Base-by-base conservation (phyloP, 2,888 invertebrate species). In the Priocnemis perturbator region DNA sequence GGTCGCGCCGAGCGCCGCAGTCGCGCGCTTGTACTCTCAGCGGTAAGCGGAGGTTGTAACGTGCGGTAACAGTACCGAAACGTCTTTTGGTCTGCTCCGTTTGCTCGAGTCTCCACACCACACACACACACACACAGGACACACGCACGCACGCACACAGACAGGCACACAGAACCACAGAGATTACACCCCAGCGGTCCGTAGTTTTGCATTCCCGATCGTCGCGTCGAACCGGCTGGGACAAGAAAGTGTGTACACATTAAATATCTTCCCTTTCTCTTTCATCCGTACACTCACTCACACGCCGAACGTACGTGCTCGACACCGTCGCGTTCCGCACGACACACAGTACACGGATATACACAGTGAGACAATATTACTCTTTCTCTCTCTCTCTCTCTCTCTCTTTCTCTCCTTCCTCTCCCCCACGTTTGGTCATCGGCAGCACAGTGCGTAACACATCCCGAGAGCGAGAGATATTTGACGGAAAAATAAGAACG, bases 1-100 rank as follows among this genome's bases (percentile, higher is more conserved):
- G 79, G 79, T 73, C 74, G 77, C 81, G 76, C 71, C 72, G 76
- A 78, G 79, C 78, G 79, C 83, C 82, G 82, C 86, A 87, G 87
- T 87, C 85, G 85, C 85, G 86, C 85, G 86, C 83, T 84, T 85
- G 86, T 86, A 87, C 83, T 87, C 86, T 81, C 80, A 85, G 85
- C 80, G 85, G 85, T 83, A 81, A 86, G 86, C 74, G 81, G 71
- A 73, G 69, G 17, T 64, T 69, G 67, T 79, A 68, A 75, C 64
- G 68, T 74, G 77, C 67, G 78, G 7, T 75, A 52, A 50, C 37
- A 50, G 26, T 47, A 2, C 44, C 20, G 23, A 45, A n/a, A 30
- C 47, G 56, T 60, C 21, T 60, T 15, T 53, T n/a, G n/a, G 47
- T 59, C 23, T 3, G 30, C 37, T 64, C 17, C 45, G 21, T 44